Percentiles rank a stretch among this genome's conserved stretches.
phyloP scores from a whole-genome alignment of 2,888 invertebrate species.

The Lasioglossum morio region DNA sequence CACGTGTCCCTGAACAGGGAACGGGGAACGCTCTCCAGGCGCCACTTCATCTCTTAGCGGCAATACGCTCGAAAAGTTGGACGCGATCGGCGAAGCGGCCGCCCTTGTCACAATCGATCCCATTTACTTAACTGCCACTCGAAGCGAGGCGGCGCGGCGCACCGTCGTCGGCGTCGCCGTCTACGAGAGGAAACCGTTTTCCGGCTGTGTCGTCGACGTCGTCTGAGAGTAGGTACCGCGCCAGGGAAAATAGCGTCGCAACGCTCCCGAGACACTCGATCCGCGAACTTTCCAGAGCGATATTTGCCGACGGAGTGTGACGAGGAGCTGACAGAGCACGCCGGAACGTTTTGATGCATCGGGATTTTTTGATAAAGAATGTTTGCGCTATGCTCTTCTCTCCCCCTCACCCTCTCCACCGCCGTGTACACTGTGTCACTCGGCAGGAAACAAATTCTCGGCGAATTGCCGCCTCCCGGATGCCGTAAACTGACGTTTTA shows the following conservation, averaged over 20 bases:
- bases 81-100: conserved; percentile 57
- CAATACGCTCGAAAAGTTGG: conserved; percentile 62
- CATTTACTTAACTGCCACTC: conserved; percentile 71
- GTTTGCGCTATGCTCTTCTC: neutral
- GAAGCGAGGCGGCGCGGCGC: conserved; percentile 14
- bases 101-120: conserved; percentile 64
- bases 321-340: conserved; percentile 4
- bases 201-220: neutral
- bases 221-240: neutral
- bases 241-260: conserved; percentile 7
- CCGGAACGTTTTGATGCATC: neutral
- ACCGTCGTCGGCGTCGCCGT: conserved; percentile 29
- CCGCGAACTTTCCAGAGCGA: neutral
- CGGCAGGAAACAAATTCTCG: neutral
- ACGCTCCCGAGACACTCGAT: neutral
- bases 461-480: neutral
- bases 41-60: conserved; percentile 55
- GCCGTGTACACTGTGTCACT: neutral
- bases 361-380: conserved; percentile 13
- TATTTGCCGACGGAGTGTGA: conserved; percentile 1
- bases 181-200: neutral
- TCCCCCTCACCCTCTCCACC: neutral
- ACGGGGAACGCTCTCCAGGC: conserved; percentile 29
- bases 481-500: neutral
- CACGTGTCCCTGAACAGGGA: conserved; percentile 18